Evolutionary conservation across 2,888 invertebrate species (phyloP).

Genomic region (Lasioglossum marginatum): DNA sequence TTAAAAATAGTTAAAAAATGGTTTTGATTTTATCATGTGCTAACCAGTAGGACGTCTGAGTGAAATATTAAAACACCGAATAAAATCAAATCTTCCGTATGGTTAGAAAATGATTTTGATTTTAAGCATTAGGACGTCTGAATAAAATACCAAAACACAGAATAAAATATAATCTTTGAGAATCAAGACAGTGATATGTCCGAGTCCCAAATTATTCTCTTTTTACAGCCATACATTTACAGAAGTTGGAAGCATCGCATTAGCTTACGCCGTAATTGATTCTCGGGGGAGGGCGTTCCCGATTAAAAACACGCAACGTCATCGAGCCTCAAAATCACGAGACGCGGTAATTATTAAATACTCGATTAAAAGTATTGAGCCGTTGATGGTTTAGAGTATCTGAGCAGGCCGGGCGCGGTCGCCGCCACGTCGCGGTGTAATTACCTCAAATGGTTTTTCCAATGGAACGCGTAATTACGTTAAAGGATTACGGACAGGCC

Average conservation of each 20-base stretch:
- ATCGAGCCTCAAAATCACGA: slow-evolving; percentile 42
- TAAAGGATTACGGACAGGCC: slow-evolving; percentile 52
- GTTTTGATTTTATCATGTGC: too few species aligned
- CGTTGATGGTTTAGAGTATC: slow-evolving; percentile 32
- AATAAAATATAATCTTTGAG: background rate
- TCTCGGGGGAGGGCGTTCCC: background rate
- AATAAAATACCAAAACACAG: too few species aligned
- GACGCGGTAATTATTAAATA: slow-evolving; percentile 53
- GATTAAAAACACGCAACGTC: slow-evolving; percentile 40
- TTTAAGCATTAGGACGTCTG: too few species aligned
- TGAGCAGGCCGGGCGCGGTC: background rate
- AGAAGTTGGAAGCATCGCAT: background rate
- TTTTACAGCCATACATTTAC: background rate
- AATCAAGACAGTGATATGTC: background rate
- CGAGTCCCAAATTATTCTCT: background rate
- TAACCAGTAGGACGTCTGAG: too few species aligned
- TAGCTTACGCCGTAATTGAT: slow-evolving; percentile 9
- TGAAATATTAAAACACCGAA: too few species aligned
- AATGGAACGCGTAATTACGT: slow-evolving; percentile 61
- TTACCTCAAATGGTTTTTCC: slow-evolving; percentile 60
- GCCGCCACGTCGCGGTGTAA: slow-evolving; percentile 29
- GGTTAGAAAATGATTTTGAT: too few species aligned
- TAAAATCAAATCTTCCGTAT: too few species aligned
- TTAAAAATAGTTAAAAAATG: too few species aligned
- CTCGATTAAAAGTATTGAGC: slow-evolving; percentile 51